A percentile compares a stretch with the other conserved stretches of the same genome.
Conservation (phyloP, 2,113 vertebrate genomes). For the Ascaphus truei region DNA sequence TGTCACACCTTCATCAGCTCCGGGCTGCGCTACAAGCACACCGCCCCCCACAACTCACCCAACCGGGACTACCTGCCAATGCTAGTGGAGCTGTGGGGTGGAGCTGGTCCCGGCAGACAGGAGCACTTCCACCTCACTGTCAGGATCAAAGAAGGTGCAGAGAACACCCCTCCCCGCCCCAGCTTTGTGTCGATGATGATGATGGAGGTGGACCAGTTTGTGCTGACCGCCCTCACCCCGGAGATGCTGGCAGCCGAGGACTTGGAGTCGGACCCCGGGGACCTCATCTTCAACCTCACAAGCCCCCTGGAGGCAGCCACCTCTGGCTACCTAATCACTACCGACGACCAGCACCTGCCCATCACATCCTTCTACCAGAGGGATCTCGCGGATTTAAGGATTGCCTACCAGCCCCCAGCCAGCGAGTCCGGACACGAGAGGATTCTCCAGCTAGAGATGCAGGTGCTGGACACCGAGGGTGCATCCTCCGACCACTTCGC, state of each 20-base stretch:
- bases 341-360: slow-evolving; percentile 62
- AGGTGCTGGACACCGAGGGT: slow-evolving; percentile 65
- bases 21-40: slow-evolving; percentile 47
- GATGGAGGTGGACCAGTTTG: slow-evolving; percentile 49
- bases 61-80: slow-evolving; percentile 47
- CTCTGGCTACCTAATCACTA: slow-evolving; percentile 62
- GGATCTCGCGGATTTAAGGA: slow-evolving; percentile 66
- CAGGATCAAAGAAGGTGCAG: slow-evolving; percentile 16
- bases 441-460: slow-evolving; percentile 72
- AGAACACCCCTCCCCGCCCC: slow-evolving; percentile 38
- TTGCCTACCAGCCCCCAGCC: slow-evolving; percentile 69
- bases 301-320: slow-evolving; percentile 22
- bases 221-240: slow-evolving; percentile 45
- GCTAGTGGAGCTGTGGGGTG: slow-evolving; percentile 39
- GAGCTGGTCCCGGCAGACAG: not conserved
- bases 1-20: slow-evolving; percentile 41
- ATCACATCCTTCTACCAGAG: slow-evolving; percentile 69
- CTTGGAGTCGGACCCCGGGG: slow-evolving; percentile 27
- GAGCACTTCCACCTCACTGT: slow-evolving; percentile 55
- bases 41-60: slow-evolving; percentile 33
- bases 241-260: slow-evolving; percentile 52
- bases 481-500: slow-evolving; percentile 70
- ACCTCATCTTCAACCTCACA: slow-evolving; percentile 54
- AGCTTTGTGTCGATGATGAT: slow-evolving; percentile 43
- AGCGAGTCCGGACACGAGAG: slow-evolving; percentile 58